Conservation (phyloP, 53 echinoderm and acorn worm genomes). For the Mesocentrotus franciscanus region DNA sequence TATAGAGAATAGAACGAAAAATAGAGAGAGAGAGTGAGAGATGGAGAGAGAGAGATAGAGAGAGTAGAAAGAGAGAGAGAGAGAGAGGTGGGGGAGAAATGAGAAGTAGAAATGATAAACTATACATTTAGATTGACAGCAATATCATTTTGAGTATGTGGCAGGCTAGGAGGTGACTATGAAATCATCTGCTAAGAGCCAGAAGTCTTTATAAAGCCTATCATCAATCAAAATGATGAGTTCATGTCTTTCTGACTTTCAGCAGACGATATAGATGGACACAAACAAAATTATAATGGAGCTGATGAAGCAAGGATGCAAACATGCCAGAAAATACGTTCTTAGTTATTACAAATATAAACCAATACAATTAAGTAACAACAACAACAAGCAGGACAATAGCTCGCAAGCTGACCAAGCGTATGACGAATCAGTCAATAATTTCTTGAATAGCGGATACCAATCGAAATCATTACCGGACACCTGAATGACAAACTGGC, state of each 20-base stretch:
- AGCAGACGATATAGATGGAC: not conserved
- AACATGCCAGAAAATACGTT: not conserved
- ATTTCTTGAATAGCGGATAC: not conserved
- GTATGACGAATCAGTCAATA: slow-evolving; percentile 28
- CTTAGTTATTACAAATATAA: not conserved
- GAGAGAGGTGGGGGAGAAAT: not conserved
- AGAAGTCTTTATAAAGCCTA: not conserved
- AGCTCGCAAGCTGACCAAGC: slow-evolving; percentile 20
- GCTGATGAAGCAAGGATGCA: not conserved
- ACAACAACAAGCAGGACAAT: not conserved
- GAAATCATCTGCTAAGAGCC: not conserved
- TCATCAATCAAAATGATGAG: not conserved
- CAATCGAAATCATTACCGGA: slow-evolving; percentile 14
- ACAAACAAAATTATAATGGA: not conserved
- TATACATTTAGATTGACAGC: not conserved
- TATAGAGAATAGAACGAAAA: not conserved
- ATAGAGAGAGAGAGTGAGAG: not conserved
- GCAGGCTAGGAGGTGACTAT: not conserved
- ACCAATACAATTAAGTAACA: slow-evolving; percentile 3
- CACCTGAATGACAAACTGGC: slow-evolving; percentile 29
- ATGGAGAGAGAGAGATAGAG: not conserved
- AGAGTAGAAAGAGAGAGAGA: not conserved
- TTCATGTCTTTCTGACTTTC: not conserved
- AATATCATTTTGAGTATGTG: not conserved
- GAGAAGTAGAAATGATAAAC: not conserved